Percentiles rank a stretch among this genome's conserved stretches.
These are phyloP conservation scores for Nemotelus pantherinus DNA, from an alignment of 2,888 invertebrate species.

Conservation along the genomic window DNA sequence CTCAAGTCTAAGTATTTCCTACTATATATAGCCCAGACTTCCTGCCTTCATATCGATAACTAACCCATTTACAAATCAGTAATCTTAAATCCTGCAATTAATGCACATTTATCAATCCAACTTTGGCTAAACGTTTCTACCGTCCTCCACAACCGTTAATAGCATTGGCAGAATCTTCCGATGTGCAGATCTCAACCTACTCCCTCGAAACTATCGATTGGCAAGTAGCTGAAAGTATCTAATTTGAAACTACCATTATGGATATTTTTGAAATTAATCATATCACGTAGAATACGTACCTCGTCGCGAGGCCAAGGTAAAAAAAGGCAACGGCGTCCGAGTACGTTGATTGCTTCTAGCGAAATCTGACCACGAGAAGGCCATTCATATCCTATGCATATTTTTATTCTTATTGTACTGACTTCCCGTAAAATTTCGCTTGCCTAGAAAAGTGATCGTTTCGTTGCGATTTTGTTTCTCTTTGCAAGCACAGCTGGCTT, in stretches of 20 bases:
- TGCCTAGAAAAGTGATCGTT: not conserved
- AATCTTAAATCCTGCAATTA: slow-evolving; percentile 24
- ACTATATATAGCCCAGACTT: no score
- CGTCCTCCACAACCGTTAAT: not conserved
- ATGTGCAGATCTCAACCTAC: not conserved
- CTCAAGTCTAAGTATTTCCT: no score
- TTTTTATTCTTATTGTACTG: not conserved
- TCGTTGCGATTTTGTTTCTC: not conserved
- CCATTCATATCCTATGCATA: slow-evolving; percentile 20
- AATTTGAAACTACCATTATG: slow-evolving; percentile 40
- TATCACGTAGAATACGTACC: slow-evolving; percentile 28
- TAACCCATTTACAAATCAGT: no score
- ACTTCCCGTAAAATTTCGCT: slow-evolving; percentile 5
- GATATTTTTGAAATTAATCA: slow-evolving; percentile 36
- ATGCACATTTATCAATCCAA: slow-evolving; percentile 30
- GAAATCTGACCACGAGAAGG: slow-evolving; percentile 24
- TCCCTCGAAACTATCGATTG: not conserved
- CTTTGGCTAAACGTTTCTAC: slow-evolving; percentile 12
- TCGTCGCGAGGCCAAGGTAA: not conserved
- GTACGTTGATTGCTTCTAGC: slow-evolving; percentile 6
- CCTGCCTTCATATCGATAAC: no score
- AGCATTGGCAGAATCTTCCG: not conserved
- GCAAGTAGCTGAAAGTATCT: slow-evolving; percentile 35
- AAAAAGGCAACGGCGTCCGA: not conserved
- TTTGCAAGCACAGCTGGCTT: no score